Evolutionary conservation across 2,797 vertebrate species (phyloP).

Genomic region (Poecile montanus): DNA sequence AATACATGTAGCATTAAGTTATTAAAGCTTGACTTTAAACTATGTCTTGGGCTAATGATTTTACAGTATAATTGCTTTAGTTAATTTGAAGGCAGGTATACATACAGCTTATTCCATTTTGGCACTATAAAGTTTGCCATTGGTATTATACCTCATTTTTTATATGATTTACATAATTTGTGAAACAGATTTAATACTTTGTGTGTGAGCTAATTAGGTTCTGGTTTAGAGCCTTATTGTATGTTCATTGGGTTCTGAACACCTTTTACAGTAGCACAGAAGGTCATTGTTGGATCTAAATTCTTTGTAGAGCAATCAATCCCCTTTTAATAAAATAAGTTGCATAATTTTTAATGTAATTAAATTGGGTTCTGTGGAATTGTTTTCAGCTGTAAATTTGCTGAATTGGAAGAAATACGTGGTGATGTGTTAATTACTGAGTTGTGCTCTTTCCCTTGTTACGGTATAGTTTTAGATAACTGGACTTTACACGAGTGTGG

Average conservation of each 20-base stretch:
- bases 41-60: conserved; percentile 72
- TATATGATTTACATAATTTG: conserved; percentile 71
- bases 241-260: conserved; percentile 48
- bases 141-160: conserved; percentile 70
- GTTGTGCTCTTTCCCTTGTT: conserved; percentile 17
- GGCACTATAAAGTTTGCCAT: conserved; percentile 71
- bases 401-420: conserved; percentile 47
- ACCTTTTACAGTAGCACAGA: conserved; percentile 54
- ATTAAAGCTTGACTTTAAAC: conserved; percentile 71
- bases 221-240: conserved; percentile 60
- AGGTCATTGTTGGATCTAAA: conserved; percentile 53
- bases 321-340: conserved; percentile 62
- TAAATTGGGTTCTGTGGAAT: conserved; percentile 33
- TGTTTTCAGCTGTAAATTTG: conserved; percentile 66
- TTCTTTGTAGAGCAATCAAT: conserved; percentile 65
- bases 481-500: not conserved
- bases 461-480: not conserved
- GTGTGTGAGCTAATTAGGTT: conserved; percentile 63
- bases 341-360: conserved; percentile 67
- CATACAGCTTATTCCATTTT: conserved; percentile 68
- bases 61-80: conserved; percentile 72
- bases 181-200: conserved; percentile 73
- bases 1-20: conserved; percentile 70
- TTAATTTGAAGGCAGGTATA: conserved; percentile 71
- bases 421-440: conserved; percentile 60